Evolutionary conservation across 2,888 invertebrate genomes (phyloP), one percentile per base, ranked within the genome.

Genomic region (Cybosia mesomella): DNA sequence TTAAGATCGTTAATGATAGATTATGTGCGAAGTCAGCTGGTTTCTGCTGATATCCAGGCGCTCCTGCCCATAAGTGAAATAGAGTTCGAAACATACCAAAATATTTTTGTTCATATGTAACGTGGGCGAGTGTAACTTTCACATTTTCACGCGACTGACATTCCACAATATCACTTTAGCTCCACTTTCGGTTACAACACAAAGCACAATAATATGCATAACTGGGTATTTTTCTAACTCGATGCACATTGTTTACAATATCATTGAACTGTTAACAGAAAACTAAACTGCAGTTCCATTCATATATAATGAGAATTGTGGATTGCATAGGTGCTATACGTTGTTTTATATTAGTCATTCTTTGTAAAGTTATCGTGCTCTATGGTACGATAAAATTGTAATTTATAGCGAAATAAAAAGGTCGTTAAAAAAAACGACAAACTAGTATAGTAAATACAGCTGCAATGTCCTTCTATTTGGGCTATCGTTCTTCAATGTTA

Each of bases 191-290:
- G 66, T 75, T 57, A 75, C 73, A 54, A 32, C 18, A 49, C 49
- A 61, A 54, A 36, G 34, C 34, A 34, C 49, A 54, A 28, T n/a
- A 10, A 53, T 74, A 76, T 82, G 77, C 84, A 83, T 83, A 84
- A 85, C 79, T 80, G 83, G 75, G 71, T 79, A 76, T 81, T 79
- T 79, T 88, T 87, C 86, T 87, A 85, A 83, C 84, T 80, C 84
- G 78, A 76, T 85, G 87, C 83, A 72, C 83, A 85, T 82, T 86
- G 76, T 82, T 83, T 79, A 78, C 82, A 82, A 4, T 15, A 18
- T 43, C 43, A 80, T 75, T 74, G 55, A 73, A 15, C 34, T 63
- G 68, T 55, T 67, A 75, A 72, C 71, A 68, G 61, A 54, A 60
- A 70, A 71, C 68, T 72, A 68, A 66, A 76, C 70, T 75, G 70